phyloP scores from a whole-genome alignment of 1,140 invertebrate genomes.

The Archivesica marissinica region DNA sequence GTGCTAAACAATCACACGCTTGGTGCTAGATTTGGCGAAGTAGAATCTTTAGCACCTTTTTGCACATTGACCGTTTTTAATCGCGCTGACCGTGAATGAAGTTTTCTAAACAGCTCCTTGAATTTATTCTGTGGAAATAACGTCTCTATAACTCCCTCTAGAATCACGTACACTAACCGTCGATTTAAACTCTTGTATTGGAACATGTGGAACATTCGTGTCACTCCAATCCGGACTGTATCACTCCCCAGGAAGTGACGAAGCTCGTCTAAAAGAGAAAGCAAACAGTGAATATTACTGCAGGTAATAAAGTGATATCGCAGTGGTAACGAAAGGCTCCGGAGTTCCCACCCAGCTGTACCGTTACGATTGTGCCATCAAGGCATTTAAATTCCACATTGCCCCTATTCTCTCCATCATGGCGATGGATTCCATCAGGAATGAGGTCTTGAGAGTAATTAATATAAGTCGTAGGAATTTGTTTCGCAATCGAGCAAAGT shows the following conservation, averaged over 20 bases:
- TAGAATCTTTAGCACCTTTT: no score
- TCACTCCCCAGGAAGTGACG: constrained; percentile 96
- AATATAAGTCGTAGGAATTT: no score
- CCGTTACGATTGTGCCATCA: background rate
- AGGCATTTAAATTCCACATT: no score
- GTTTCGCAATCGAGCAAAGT: no score
- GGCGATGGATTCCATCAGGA: no score
- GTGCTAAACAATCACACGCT: no score
- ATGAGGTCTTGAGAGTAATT: no score
- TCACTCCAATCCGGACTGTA: constrained; percentile 92
- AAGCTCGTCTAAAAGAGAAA: constrained; percentile 90
- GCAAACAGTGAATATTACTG: no score
- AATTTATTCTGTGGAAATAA: constrained; percentile 91
- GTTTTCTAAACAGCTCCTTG: constrained; percentile 87
- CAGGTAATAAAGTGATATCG: background rate
- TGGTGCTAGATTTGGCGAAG: no score
- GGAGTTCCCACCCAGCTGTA: background rate
- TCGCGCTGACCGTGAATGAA: constrained; percentile 86
- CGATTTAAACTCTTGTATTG: constrained; percentile 93
- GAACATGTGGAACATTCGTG: constrained; percentile 94
- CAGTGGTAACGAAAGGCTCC: no score
- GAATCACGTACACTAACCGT: constrained; percentile 92
- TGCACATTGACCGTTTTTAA: constrained; percentile 27
- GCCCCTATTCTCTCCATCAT: no score
- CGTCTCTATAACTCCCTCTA: constrained; percentile 91